phyloP scores from a whole-genome alignment of 1,140 invertebrate genomes.

The Drosophila burlai region DNA sequence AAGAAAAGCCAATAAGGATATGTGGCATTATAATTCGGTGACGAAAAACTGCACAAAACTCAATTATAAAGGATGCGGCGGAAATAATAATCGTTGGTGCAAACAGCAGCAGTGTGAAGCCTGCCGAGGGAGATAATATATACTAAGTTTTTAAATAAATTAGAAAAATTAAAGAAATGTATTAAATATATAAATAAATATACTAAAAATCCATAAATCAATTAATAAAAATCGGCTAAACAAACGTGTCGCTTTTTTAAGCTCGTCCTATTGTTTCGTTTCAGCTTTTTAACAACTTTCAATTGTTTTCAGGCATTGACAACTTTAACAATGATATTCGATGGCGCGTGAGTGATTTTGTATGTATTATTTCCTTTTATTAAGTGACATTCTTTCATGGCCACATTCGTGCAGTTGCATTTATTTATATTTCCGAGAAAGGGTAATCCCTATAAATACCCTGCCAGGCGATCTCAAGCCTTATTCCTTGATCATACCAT shows the following conservation, averaged over 20 bases:
- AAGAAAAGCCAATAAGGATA: slow-evolving; percentile 5
- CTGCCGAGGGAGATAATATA: neutral
- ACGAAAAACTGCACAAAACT: slow-evolving; percentile 21
- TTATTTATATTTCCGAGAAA: no score
- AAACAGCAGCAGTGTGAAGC: slow-evolving; percentile 8
- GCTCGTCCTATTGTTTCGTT: neutral
- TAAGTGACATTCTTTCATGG: neutral
- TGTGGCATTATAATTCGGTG: slow-evolving; percentile 31
- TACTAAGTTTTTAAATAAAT: neutral
- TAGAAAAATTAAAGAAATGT: neutral
- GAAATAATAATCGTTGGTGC: slow-evolving; percentile 54
- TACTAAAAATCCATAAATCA: neutral
- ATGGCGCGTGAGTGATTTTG: neutral
- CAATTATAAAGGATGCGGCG: slow-evolving; percentile 31
- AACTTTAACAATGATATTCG: neutral
- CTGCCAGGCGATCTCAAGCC: neutral
- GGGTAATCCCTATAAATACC: neutral
- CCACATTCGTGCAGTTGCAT: neutral
- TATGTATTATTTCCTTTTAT: neutral
- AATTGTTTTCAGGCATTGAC: neutral
- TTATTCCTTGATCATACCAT: neutral
- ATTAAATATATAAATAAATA: no score
- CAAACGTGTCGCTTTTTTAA: no score
- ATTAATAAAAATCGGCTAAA: neutral
- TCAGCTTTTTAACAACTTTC: neutral